These are phyloP conservation scores for Coranthus polyacanthus DNA, from an alignment of 2,797 vertebrate species.

Conservation along the genomic window DNA sequence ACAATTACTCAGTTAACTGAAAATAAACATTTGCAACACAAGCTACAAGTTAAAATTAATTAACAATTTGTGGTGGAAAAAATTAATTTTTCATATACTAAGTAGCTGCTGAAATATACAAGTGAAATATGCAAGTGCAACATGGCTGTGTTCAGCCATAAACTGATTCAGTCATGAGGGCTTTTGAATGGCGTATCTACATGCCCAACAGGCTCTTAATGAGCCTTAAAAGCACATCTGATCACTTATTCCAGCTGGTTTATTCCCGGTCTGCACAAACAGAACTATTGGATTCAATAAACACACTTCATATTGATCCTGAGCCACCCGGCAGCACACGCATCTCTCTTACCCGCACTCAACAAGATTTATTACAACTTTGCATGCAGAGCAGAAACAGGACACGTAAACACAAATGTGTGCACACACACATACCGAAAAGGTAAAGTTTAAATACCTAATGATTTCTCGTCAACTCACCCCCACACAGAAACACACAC, in stretches of 20 bases:
- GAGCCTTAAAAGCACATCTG: constrained; percentile 74
- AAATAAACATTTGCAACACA: neutral
- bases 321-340: constrained; percentile 59
- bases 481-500: constrained; percentile 37
- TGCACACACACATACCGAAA: constrained; percentile 5
- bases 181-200: constrained; percentile 69
- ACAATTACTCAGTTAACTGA: constrained; percentile 4
- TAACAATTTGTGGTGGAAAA: constrained; percentile 8
- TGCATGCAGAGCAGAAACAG: constrained; percentile 53
- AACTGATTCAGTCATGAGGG: constrained; percentile 41
- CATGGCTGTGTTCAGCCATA: constrained; percentile 36
- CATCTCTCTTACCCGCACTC: constrained; percentile 47
- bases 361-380: constrained; percentile 76
- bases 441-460: constrained; percentile 58
- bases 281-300: constrained; percentile 78
- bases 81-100: constrained; percentile 20
- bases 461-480: constrained; percentile 59
- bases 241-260: constrained; percentile 74
- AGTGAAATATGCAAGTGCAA: constrained; percentile 34
- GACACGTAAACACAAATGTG: constrained; percentile 25
- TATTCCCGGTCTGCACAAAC: constrained; percentile 68
- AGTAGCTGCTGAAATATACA: constrained; percentile 21
- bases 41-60: constrained; percentile 4
- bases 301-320: constrained; percentile 79
- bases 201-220: constrained; percentile 67